These are phyloP conservation scores for Selenia dentaria DNA, from an alignment of 2,888 invertebrate genomes.

Conservation along the genomic window DNA sequence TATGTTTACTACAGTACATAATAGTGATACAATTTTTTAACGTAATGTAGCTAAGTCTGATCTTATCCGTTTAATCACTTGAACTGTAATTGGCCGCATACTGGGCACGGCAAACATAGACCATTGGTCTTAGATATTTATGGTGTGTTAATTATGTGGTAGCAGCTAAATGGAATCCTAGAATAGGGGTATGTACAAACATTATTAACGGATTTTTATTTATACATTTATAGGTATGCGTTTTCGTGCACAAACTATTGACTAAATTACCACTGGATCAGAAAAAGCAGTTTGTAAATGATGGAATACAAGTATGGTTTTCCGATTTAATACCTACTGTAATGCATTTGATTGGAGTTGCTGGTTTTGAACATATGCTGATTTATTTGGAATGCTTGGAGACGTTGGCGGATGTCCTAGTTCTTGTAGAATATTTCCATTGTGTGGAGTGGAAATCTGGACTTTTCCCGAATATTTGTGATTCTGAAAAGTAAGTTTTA, in stretches of 20 bases:
- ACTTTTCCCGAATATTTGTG: slow-evolving; percentile 58
- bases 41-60: too few species aligned
- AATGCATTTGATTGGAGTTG: slow-evolving; percentile 37
- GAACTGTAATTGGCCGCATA: too few species aligned
- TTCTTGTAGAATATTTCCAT: slow-evolving; percentile 59
- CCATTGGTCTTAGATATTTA: too few species aligned
- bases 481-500: slow-evolving; percentile 58
- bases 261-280: slow-evolving; percentile 56
- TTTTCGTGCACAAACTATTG: slow-evolving; percentile 48
- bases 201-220: too few species aligned
- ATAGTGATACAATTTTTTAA: too few species aligned
- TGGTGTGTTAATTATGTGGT: too few species aligned
- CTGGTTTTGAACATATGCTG: not conserved
- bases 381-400: slow-evolving; percentile 60
- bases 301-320: slow-evolving; percentile 76
- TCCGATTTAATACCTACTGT: slow-evolving; percentile 70
- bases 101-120: too few species aligned
- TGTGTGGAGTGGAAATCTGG: slow-evolving; percentile 66
- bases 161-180: too few species aligned
- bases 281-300: slow-evolving; percentile 56
- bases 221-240: slow-evolving; percentile 34
- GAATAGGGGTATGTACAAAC: too few species aligned
- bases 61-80: too few species aligned
- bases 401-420: slow-evolving; percentile 63
- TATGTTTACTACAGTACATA: too few species aligned